Evolutionary conservation across 2,797 vertebrate genomes (phyloP).

Genomic region (Rhinatrema bivittatum): DNA sequence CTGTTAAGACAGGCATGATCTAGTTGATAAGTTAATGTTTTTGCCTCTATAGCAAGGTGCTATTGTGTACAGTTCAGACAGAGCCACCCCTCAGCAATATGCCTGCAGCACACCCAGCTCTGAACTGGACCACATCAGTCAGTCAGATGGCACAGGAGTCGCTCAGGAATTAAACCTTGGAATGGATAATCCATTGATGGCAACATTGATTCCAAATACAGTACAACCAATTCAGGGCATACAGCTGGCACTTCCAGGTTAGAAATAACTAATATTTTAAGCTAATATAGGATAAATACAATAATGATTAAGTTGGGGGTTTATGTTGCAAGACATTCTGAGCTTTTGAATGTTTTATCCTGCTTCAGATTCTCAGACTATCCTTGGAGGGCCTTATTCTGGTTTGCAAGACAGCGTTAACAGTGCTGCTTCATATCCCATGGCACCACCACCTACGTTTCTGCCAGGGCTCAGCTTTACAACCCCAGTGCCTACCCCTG

Average conservation of each 20-base stretch:
- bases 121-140: conserved; percentile 67
- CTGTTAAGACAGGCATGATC: too few species aligned
- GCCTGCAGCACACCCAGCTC: conserved; percentile 75
- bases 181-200: conserved; percentile 72
- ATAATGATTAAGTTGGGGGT: too few species aligned
- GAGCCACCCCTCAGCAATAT: conserved; percentile 65
- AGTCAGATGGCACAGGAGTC: conserved; percentile 50
- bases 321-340: neutral
- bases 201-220: conserved; percentile 58
- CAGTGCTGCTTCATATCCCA: conserved; percentile 64
- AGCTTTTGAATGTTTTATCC: neutral
- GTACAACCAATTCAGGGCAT: conserved; percentile 55
- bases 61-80: conserved; percentile 54
- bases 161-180: conserved; percentile 38
- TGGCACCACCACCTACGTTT: conserved; percentile 28
- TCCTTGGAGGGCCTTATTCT: conserved; percentile 58
- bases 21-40: too few species aligned
- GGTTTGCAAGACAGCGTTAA: conserved; percentile 21
- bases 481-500: conserved; percentile 40
- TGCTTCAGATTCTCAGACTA: conserved; percentile 65
- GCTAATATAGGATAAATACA: rapidly evolving
- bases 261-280: conserved; percentile 17
- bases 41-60: conserved; percentile 61
- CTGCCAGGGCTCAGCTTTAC: conserved; percentile 41
- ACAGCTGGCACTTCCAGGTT: conserved; percentile 80